Evolutionary conservation across 2,888 invertebrate genomes (phyloP), one percentile per base, ranked within the genome.

Genomic region (Tenthredo livida): DNA sequence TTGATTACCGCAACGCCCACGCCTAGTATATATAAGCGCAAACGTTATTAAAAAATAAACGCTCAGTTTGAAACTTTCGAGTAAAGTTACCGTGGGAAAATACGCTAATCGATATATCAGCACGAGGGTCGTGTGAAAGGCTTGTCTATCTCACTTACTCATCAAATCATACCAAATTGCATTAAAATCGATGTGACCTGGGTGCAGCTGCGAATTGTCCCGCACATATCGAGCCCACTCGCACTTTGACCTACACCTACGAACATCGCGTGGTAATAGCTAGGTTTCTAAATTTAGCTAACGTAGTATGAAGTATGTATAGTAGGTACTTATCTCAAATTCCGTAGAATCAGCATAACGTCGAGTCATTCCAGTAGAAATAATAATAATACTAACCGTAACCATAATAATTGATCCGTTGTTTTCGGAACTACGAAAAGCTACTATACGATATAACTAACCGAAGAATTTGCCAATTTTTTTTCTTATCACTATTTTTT

Each of bases 151-250:
- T 33, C 58, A 61, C 58, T 61, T 61, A 37, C 58, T 61, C 58
- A 50, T 80, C 61, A 25, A 58, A 61, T 61, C 80, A 40, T 61
- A 61, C 17, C 12, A 80, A 80, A 40, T 80, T 80, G 21, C 40
- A 61, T 80, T 58, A 40, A 80, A 80, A 80, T 61, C 58, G 58
- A 80, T 80, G 80, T 50, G 61, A 33, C 25, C 73, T 43, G 54
- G 77, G 33, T 50, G 29, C 50, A 40, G 40, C 25, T 10, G 50
- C 25, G 50, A 77, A 77, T 47, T 50, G 29, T 80, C 21, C 10
- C 25, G 15, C 21, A 54, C 17, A 77, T n/a, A 77, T 33, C 50
- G 54, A 9, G 10, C 33, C 54, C 33, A 33, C 29, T 17, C 77
- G 77, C 77, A 29, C 77, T 25, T 17, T 77, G 77, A 77, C 77